A percentile compares a stretch with the other conserved stretches of the same genome.
phyloP scores from a whole-genome alignment of 2,888 invertebrate genomes.

The Panorpa germanica region DNA sequence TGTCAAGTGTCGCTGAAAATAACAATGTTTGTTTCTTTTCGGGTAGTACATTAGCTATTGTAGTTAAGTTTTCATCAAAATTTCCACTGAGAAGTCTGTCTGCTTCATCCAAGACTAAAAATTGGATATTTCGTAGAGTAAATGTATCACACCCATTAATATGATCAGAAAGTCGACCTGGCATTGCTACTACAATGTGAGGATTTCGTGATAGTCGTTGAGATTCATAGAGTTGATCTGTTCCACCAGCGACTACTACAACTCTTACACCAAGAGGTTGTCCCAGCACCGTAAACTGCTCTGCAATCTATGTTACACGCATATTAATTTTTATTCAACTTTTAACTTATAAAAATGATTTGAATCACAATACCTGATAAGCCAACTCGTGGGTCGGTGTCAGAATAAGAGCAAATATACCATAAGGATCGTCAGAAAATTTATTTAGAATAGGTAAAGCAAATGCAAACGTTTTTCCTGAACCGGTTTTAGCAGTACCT shows the following conservation, averaged over 20 bases:
- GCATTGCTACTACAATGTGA: conserved; percentile 92
- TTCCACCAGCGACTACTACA: conserved; percentile 85
- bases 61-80: conserved; percentile 65
- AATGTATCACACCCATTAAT: conserved; percentile 73
- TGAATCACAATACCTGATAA: conserved; percentile 40
- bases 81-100: conserved; percentile 61
- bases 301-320: conserved; percentile 51
- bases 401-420: conserved; percentile 83
- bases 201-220: conserved; percentile 65
- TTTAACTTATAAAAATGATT: conserved; percentile 1
- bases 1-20: conserved; percentile 92
- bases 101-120: conserved; percentile 91
- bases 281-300: conserved; percentile 86
- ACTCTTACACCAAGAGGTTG: conserved; percentile 70
- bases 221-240: conserved; percentile 81
- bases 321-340: conserved; percentile 1
- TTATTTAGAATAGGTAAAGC: conserved; percentile 85
- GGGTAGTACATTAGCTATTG: conserved; percentile 60
- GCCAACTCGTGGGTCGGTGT: conserved; percentile 91
- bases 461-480: conserved; percentile 96
- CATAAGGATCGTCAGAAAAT: conserved; percentile 85
- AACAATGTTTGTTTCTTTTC: conserved; percentile 68
- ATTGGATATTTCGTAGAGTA: conserved; percentile 57
- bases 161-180: conserved; percentile 87
- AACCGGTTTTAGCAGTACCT: conserved; percentile 94